A percentile compares a stretch with the other conserved stretches of the same genome.
These are phyloP conservation scores for Acanthococcus lagerstroemiae DNA, from an alignment of 2,888 invertebrate genomes.

Conservation along the genomic window DNA sequence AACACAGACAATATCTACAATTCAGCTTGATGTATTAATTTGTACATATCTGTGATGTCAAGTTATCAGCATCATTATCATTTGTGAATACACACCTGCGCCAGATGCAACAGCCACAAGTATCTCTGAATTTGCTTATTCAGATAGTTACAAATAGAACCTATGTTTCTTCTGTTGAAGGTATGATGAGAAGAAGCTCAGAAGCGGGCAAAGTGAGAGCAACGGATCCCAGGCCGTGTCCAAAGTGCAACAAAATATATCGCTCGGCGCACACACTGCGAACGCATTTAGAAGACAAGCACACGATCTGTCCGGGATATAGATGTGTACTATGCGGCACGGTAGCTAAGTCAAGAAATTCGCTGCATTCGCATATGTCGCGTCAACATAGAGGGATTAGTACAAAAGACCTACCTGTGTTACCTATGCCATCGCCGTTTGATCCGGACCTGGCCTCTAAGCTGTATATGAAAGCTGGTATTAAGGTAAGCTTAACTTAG, in stretches of 20 bases:
- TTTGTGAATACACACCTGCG: too few species aligned
- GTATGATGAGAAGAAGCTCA: slow-evolving; percentile 50
- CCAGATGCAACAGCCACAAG: too few species aligned
- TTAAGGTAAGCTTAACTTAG: slow-evolving; percentile 57
- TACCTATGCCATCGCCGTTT: slow-evolving; percentile 86
- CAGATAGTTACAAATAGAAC: not conserved
- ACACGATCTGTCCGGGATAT: slow-evolving; percentile 85
- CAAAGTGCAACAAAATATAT: slow-evolving; percentile 87
- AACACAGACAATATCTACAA: too few species aligned
- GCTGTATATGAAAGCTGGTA: slow-evolving; percentile 75
- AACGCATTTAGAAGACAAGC: slow-evolving; percentile 86
- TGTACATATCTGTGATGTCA: too few species aligned
- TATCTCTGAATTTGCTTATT: too few species aligned
- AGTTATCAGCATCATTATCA: too few species aligned
- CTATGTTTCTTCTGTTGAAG: not conserved
- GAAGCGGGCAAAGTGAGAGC: slow-evolving; percentile 79
- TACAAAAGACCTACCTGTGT: slow-evolving; percentile 81
- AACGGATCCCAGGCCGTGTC: slow-evolving; percentile 84
- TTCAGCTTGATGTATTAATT: too few species aligned
- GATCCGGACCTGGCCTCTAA: slow-evolving; percentile 76
- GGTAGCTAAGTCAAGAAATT: slow-evolving; percentile 84
- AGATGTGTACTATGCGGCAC: slow-evolving; percentile 85
- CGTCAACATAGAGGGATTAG: slow-evolving; percentile 86
- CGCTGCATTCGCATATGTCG: slow-evolving; percentile 87
- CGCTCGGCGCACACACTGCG: slow-evolving; percentile 81